Evolutionary conservation across 2,888 invertebrate genomes (phyloP).

Genomic region (Didymodactylos carnosus): DNA sequence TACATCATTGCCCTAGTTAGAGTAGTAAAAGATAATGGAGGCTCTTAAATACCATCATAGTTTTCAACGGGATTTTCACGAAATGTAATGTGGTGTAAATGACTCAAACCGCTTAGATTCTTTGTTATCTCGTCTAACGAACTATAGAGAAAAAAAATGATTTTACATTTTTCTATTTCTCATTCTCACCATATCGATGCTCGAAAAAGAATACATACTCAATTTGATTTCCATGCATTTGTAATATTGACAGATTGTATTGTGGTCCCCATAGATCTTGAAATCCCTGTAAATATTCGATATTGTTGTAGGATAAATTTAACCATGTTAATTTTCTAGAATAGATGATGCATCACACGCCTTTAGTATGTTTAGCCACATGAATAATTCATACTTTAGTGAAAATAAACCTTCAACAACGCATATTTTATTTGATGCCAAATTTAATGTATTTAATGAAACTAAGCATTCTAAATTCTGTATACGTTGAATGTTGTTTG

Average conservation of each 20-base stretch:
- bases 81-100: slow-evolving; percentile 17
- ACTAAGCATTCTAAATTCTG: slow-evolving; percentile 25
- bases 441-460: slow-evolving; percentile 25
- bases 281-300: slow-evolving; percentile 26
- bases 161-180: neutral
- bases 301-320: slow-evolving; percentile 29
- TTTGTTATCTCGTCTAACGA: slow-evolving; percentile 18
- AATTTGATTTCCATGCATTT: slow-evolving; percentile 28
- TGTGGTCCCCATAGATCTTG: slow-evolving; percentile 20
- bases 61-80: neutral
- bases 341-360: too few species aligned
- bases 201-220: neutral
- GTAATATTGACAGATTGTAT: slow-evolving; percentile 22
- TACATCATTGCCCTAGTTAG: too few species aligned
- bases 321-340: slow-evolving; percentile 24
- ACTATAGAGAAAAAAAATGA: slow-evolving; percentile 15
- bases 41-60: neutral
- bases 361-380: too few species aligned
- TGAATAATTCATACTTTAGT: slow-evolving; percentile 22
- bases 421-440: slow-evolving; percentile 28
- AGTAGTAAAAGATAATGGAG: too few species aligned
- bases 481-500: slow-evolving; percentile 26
- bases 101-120: slow-evolving; percentile 20
- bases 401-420: slow-evolving; percentile 23
- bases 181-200: too few species aligned